phyloP scores from a whole-genome alignment of 1,140 invertebrate genomes.

The Carposina sasakii region DNA sequence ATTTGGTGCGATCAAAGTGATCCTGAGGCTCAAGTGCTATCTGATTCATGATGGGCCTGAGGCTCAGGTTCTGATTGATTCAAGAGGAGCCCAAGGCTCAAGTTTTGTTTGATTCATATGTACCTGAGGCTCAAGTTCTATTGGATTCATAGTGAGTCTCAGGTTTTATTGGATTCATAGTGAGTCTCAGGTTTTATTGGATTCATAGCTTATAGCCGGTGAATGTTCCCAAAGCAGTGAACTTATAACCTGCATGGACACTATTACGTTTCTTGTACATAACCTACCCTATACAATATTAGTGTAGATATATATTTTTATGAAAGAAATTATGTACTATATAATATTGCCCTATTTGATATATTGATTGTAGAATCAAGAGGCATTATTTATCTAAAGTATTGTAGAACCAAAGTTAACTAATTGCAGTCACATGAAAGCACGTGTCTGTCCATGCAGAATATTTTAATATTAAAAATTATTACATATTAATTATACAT shows the following conservation, averaged over 20 bases:
- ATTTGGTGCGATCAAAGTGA: not conserved
- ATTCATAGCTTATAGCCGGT: too few relatives aligned
- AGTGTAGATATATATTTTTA: slow-evolving; percentile 48
- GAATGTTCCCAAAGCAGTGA: too few relatives aligned
- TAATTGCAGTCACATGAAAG: slow-evolving; percentile 1
- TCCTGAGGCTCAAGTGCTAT: not conserved
- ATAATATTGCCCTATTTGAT: too few relatives aligned
- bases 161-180: too few relatives aligned
- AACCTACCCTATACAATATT: slow-evolving; percentile 39
- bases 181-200: too few relatives aligned
- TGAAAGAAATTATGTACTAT: slow-evolving; percentile 30
- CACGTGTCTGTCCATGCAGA: slow-evolving; percentile 33
- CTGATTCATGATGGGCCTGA: too few relatives aligned
- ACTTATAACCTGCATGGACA: too few relatives aligned
- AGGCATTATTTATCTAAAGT: not conserved
- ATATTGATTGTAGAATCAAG: slow-evolving; percentile 27
- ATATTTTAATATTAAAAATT: slow-evolving; percentile 17
- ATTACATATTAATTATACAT: slow-evolving; percentile 46
- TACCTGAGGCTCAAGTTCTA: too few relatives aligned
- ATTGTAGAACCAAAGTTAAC: too few relatives aligned
- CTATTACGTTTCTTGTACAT: slow-evolving; percentile 32
- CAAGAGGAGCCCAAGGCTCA: too few relatives aligned
- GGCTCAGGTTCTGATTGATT: slow-evolving; percentile 2
- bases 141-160: too few relatives aligned
- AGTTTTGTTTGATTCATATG: too few relatives aligned